Conservation (phyloP, 2,113 vertebrate species). For the Nanorana parkeri region DNA sequence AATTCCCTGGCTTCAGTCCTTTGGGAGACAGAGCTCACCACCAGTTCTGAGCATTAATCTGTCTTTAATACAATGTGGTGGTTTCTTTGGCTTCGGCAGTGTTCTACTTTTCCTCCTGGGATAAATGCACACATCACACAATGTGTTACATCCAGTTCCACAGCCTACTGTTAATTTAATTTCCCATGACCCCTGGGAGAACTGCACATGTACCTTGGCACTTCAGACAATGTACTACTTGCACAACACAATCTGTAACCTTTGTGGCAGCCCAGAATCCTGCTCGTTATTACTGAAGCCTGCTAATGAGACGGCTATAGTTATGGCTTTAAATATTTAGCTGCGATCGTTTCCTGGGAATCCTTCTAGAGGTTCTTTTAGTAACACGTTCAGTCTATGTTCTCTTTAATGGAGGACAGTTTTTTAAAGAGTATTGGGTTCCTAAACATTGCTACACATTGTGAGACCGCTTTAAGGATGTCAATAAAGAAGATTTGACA, state of each 20-base stretch:
- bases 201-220: constrained; percentile 43
- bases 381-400: neutral
- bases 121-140: constrained; percentile 13
- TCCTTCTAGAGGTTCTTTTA: neutral
- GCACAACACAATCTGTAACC: constrained; percentile 52
- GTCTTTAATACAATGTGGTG: neutral
- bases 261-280: constrained; percentile 37
- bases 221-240: constrained; percentile 47
- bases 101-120: constrained; percentile 19
- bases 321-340: constrained; percentile 9
- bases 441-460: no score
- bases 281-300: constrained; percentile 10
- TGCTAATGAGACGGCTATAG: constrained; percentile 37
- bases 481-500: no score
- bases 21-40: neutral
- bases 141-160: constrained; percentile 27
- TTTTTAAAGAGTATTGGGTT: no score
- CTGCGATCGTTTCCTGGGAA: neutral
- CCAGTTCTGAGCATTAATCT: neutral
- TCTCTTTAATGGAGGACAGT: no score
- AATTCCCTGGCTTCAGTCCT: neutral
- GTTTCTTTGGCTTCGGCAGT: neutral
- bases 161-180: constrained; percentile 43
- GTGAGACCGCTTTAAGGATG: no score
- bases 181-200: constrained; percentile 48